phyloP scores from a whole-genome alignment of 2,888 invertebrate genomes.

The Trissolcus japonicus region DNA sequence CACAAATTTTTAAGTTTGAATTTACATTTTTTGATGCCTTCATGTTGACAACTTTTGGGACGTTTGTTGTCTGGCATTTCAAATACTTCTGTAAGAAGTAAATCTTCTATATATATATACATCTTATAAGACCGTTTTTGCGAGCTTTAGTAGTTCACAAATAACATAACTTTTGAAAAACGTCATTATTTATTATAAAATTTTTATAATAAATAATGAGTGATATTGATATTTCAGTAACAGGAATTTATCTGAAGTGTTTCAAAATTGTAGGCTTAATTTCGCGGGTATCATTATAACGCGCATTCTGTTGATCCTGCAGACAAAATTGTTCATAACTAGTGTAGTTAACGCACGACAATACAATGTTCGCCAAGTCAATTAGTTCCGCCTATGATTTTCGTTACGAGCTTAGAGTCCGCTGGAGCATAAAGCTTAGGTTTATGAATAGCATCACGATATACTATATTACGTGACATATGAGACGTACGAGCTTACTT shows the following conservation, averaged over 20 bases:
- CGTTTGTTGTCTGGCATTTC: no score
- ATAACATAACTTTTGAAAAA: no score
- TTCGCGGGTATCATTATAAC: constrained; percentile 36
- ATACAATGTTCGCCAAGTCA: constrained; percentile 58
- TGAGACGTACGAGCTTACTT: constrained; percentile 36
- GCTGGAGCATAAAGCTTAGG: constrained; percentile 56
- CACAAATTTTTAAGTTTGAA: no score
- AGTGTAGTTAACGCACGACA: constrained; percentile 51
- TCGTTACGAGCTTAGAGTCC: constrained; percentile 57
- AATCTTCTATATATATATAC: no score
- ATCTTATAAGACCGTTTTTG: no score
- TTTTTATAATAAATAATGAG: no score
- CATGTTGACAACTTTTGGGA: no score
- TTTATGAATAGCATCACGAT: constrained; percentile 48
- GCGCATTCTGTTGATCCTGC: constrained; percentile 49
- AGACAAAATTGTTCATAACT: constrained; percentile 55
- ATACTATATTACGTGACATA: constrained; percentile 46
- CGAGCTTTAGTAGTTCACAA: no score
- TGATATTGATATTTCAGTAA: constrained; percentile 17
- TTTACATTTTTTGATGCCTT: no score
- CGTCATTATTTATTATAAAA: no score
- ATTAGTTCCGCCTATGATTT: constrained; percentile 58
- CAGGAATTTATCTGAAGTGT: constrained; percentile 17
- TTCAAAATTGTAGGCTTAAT: constrained; percentile 34
- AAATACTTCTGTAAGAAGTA: no score